Percentiles rank a stretch among this genome's conserved stretches.
Evolutionary conservation across 1,140 invertebrate species (phyloP).

Genomic region (Neoseiulus cucumeris): DNA sequence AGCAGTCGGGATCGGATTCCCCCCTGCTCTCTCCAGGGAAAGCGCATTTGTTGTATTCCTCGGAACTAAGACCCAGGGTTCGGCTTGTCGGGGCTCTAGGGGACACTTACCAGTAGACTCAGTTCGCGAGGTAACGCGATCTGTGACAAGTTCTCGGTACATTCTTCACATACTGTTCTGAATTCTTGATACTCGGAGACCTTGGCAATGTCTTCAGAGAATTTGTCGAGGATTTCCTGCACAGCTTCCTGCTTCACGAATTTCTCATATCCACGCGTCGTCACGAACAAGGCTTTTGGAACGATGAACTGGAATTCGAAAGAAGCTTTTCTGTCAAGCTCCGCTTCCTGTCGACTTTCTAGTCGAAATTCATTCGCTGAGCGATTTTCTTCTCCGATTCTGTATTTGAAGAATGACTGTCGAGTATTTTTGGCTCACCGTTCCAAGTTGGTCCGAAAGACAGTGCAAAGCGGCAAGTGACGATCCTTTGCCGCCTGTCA

Average conservation of each 20-base stretch:
- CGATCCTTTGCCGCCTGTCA: not conserved
- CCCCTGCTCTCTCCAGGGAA: not conserved
- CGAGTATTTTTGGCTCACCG: not conserved
- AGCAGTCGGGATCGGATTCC: not conserved
- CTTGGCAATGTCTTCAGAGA: conserved; percentile 16
- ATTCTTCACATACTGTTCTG: conserved; percentile 16
- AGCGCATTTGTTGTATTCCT: not conserved
- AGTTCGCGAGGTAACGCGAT: conserved; percentile 17
- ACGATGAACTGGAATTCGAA: conserved; percentile 26
- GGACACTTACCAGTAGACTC: conserved; percentile 23
- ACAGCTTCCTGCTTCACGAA: conserved; percentile 29
- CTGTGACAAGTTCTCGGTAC: conserved; percentile 15
- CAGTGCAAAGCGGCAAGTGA: not conserved
- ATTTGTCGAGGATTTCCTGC: conserved; percentile 18
- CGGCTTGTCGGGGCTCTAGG: conserved; percentile 17
- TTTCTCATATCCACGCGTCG: conserved; percentile 33
- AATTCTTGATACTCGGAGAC: not conserved
- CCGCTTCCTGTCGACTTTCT: not conserved
- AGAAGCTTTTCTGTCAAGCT: not conserved
- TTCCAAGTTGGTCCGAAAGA: not conserved
- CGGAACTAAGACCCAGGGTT: not conserved
- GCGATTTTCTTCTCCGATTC: not conserved
- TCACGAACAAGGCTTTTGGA: conserved; percentile 39
- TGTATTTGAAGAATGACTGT: not conserved
- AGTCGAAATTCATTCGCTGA: not conserved